phyloP scores from a whole-genome alignment of 2,888 invertebrate species.

The Callimorpha dominula region DNA sequence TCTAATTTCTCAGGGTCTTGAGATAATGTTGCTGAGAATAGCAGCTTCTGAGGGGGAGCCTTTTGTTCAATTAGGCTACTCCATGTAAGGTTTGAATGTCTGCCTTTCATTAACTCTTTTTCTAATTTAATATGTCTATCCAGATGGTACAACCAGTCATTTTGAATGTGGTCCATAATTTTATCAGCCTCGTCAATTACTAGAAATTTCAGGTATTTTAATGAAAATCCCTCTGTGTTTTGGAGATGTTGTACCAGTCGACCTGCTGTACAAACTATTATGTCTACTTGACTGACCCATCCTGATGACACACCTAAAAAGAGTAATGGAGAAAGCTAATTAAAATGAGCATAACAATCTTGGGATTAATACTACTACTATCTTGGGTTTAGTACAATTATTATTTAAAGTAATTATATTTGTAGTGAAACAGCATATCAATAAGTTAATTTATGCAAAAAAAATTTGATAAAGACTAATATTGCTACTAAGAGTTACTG shows the following conservation, averaged over 20 bases:
- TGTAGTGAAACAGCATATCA: background rate
- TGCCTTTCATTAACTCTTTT: constrained; percentile 80
- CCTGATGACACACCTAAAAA: constrained; percentile 86
- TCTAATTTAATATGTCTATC: constrained; percentile 89
- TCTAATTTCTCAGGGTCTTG: constrained; percentile 98
- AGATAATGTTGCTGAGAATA: constrained; percentile 99
- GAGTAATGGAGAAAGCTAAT: background rate
- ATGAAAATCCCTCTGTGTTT: constrained; percentile 92
- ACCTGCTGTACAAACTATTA: constrained; percentile 97
- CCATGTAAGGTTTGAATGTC: constrained; percentile 83
- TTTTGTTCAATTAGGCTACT: constrained; percentile 75
- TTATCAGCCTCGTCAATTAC: constrained; percentile 99
- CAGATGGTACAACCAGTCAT: constrained; percentile 95
- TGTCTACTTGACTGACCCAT: constrained; percentile 90
- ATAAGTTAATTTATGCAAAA: background rate
- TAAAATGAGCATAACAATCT: too few species aligned
- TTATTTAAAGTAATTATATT: background rate
- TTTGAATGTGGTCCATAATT: constrained; percentile 96
- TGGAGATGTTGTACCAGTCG: constrained; percentile 96
- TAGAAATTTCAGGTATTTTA: constrained; percentile 91
- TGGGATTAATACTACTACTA: too few species aligned
- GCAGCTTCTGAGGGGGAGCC: constrained; percentile 93
- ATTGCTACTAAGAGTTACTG: too few species aligned
- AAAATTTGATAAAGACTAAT: too few species aligned
- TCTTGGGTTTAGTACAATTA: background rate